Conservation (phyloP, 2,797 vertebrate genomes). For the Salarias fasciatus region DNA sequence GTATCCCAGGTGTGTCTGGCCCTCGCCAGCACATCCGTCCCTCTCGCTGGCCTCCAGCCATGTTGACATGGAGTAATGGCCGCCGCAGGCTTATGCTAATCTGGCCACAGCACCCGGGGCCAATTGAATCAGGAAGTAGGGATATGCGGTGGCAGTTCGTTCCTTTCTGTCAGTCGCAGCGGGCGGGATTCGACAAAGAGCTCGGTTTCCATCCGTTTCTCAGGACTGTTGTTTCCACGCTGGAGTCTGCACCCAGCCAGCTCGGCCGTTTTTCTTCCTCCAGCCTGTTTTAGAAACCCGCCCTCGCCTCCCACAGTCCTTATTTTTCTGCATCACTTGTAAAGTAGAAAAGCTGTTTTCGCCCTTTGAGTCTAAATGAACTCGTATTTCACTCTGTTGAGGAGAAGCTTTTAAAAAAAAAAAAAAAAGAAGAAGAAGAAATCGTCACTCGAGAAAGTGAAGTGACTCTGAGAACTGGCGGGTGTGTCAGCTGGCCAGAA, state of each 20-base stretch:
- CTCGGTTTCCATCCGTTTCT: not conserved
- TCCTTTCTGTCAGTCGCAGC: slow-evolving; percentile 10
- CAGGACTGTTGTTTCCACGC: too few species aligned
- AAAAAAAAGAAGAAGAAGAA: too few species aligned
- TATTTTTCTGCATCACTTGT: too few species aligned
- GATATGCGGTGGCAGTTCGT: slow-evolving; percentile 36
- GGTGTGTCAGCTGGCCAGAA: slow-evolving; percentile 21
- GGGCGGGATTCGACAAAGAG: slow-evolving; percentile 13
- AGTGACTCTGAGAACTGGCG: slow-evolving; percentile 8
- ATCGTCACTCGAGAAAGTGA: slow-evolving; percentile 6
- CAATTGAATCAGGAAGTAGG: slow-evolving; percentile 52
- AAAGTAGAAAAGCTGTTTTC: too few species aligned
- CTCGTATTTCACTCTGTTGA: too few species aligned
- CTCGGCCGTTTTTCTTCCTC: not conserved
- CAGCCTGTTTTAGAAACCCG: slow-evolving; percentile 4
- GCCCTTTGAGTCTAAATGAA: too few species aligned
- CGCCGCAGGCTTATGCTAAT: slow-evolving; percentile 60
- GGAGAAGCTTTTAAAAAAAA: slow-evolving; percentile 20
- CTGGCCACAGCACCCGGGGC: slow-evolving; percentile 31
- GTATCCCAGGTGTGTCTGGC: slow-evolving; percentile 60
- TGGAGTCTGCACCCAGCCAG: not conserved
- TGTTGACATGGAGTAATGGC: slow-evolving; percentile 63
- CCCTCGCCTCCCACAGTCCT: too few species aligned
- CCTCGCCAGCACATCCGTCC: slow-evolving; percentile 49
- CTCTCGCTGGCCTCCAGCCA: slow-evolving; percentile 44